Evolutionary conservation across 2,888 invertebrate genomes (phyloP), one percentile per base, ranked within the genome.

Genomic region (Caenorhabditis sulstoni): DNA sequence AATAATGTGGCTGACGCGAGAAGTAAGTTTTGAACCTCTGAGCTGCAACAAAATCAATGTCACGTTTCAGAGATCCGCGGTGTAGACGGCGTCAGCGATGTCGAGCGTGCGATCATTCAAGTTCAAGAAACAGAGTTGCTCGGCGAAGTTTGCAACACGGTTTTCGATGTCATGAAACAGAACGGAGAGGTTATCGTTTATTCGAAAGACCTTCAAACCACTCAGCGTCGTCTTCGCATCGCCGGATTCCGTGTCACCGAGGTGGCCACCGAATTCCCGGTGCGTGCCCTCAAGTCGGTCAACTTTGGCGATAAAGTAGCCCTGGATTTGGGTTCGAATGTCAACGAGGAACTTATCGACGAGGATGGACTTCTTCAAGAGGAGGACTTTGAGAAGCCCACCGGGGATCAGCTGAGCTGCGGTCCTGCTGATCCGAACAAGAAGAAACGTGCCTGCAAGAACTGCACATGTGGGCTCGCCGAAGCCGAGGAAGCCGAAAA

Each of bases 401-500:
- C 95, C 88, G 94, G 94, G 35, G 92, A 93, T 18, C 94, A 94
- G 12, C 49, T 84, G n/a, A 81, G 50, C 20, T 84, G 83, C 65
- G 82, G 59, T 55, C 68, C 73, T 1, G 79, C 71, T 11, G 81
- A 65, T 9, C 65, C 65, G 61, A 58, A 39, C 11, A 84, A 82
- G 80, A 82, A 84, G 53, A 65, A 71, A 9, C 22, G 83, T 12
- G 76, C 81, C 1, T 85, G 81, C 64, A 81, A 98, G 87, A 95
- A 99, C 91, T 99, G 99, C 91, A 94, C 95, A 1, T 99, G 99
- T 91, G 99, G 99, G 0, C 92, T 99, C 74, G 97, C 97, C 3
- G 97, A 98, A 85, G 96, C 97, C 91, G 91, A 97, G 64, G 94
- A 93, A 57, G 93, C 92, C 9, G 94, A 94, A 90, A 89, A 89